Conservation (phyloP, 1,140 invertebrate genomes). For the Akabosia matsudoensis region DNA sequence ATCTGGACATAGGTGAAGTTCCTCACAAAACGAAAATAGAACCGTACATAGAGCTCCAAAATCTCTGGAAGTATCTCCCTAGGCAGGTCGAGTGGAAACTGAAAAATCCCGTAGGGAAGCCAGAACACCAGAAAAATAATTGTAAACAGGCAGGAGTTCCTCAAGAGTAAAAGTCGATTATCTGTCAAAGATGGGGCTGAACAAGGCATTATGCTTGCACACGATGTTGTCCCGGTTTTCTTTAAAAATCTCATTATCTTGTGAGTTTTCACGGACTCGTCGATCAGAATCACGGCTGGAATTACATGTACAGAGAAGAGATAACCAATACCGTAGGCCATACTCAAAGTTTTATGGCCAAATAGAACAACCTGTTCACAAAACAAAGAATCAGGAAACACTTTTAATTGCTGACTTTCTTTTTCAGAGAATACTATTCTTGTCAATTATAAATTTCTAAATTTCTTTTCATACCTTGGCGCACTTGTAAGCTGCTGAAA, state of each 20-base stretch:
- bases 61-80: background rate
- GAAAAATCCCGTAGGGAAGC: constrained; percentile 25
- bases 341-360: background rate
- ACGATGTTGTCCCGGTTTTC: too few species aligned
- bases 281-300: constrained; percentile 26
- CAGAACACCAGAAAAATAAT: constrained; percentile 6
- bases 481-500: constrained; percentile 29
- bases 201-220: too few species aligned
- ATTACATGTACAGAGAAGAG: constrained; percentile 22
- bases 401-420: too few species aligned
- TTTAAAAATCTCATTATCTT: constrained; percentile 30
- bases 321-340: constrained; percentile 24
- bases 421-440: too few species aligned
- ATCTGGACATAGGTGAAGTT: constrained; percentile 27
- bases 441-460: background rate
- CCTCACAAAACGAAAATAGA: constrained; percentile 28
- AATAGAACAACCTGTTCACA: constrained; percentile 15
- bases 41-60: constrained; percentile 1
- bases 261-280: constrained; percentile 29
- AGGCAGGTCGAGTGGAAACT: constrained; percentile 16
- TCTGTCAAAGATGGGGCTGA: background rate
- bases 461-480: constrained; percentile 17
- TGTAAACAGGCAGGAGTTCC: constrained; percentile 4
- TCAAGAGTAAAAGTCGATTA: constrained; percentile 1
- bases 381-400: too few species aligned